These are phyloP conservation scores for Papilio machaon DNA, from an alignment of 1,140 invertebrate genomes.

Conservation along the genomic window DNA sequence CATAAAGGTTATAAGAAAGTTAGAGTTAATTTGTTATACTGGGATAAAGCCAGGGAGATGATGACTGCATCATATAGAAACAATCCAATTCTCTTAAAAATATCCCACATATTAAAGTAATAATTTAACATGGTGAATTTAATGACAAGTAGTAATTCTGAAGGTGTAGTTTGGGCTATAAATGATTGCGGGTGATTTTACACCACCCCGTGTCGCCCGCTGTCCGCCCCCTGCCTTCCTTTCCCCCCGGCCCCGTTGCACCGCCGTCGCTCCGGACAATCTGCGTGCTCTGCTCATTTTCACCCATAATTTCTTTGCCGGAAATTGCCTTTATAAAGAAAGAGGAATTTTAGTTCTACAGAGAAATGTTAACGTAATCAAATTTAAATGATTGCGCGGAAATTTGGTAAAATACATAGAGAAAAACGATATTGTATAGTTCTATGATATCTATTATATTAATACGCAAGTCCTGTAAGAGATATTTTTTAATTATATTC, in stretches of 20 bases:
- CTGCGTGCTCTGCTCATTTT: constrained; percentile 81
- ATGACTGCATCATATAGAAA: neutral
- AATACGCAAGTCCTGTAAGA: neutral
- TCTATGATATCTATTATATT: neutral
- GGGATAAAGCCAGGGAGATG: too few species aligned
- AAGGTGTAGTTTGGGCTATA: constrained; percentile 80
- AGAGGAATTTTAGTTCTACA: constrained; percentile 59
- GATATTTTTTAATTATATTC: neutral
- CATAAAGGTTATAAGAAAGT: neutral
- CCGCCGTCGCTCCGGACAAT: constrained; percentile 77
- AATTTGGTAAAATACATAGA: constrained; percentile 38
- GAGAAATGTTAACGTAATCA: constrained; percentile 46
- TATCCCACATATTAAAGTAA: constrained; percentile 1
- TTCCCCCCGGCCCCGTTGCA: constrained; percentile 69
- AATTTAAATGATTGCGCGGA: constrained; percentile 49
- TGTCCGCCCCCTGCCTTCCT: constrained; percentile 60
- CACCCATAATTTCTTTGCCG: constrained; percentile 76
- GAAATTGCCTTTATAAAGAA: constrained; percentile 79
- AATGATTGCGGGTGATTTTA: constrained; percentile 81
- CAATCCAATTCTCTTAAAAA: neutral
- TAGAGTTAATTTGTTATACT: neutral
- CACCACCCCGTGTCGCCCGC: constrained; percentile 63
- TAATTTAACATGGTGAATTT: constrained; percentile 55
- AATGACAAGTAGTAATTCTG: constrained; percentile 77
- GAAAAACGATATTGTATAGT: neutral